These are phyloP conservation scores for Ormyrus thymus DNA, from an alignment of 2,888 invertebrate genomes.

Conservation along the genomic window DNA sequence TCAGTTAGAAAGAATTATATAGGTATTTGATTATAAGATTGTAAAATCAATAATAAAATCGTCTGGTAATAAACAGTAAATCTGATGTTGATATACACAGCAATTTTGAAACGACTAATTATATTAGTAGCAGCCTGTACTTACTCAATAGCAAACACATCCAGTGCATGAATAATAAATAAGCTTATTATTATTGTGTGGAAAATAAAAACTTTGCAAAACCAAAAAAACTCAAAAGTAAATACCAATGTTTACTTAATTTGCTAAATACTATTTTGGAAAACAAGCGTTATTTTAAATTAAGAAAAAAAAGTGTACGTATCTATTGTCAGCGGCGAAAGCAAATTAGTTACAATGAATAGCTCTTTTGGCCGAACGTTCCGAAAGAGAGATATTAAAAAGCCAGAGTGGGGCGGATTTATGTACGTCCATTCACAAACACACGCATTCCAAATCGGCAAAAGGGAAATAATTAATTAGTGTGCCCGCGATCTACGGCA, in stretches of 20 bases:
- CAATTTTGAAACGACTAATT: constrained; percentile 24
- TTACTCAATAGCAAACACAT: constrained; percentile 18
- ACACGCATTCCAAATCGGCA: background rate
- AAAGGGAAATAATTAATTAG: constrained; percentile 43
- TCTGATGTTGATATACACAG: background rate
- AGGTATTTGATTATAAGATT: background rate
- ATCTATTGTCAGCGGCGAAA: background rate
- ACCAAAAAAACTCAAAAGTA: no score
- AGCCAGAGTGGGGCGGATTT: background rate
- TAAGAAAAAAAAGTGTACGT: no score
- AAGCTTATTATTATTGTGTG: no score
- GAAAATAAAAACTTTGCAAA: no score
- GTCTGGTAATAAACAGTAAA: constrained; percentile 19
- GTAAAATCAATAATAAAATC: constrained; percentile 31
- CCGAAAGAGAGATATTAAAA: no score
- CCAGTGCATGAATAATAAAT: no score
- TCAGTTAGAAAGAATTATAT: no score
- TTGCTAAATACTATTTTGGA: no score
- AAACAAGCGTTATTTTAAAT: no score
- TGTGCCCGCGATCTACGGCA: constrained; percentile 9
- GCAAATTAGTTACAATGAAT: background rate
- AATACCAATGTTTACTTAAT: no score
- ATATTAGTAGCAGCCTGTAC: background rate
- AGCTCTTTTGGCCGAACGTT: no score
- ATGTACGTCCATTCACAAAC: no score